Evolutionary conservation across 2,797 vertebrate genomes (phyloP).

Genomic region (Rhinogobio ventralis): DNA sequence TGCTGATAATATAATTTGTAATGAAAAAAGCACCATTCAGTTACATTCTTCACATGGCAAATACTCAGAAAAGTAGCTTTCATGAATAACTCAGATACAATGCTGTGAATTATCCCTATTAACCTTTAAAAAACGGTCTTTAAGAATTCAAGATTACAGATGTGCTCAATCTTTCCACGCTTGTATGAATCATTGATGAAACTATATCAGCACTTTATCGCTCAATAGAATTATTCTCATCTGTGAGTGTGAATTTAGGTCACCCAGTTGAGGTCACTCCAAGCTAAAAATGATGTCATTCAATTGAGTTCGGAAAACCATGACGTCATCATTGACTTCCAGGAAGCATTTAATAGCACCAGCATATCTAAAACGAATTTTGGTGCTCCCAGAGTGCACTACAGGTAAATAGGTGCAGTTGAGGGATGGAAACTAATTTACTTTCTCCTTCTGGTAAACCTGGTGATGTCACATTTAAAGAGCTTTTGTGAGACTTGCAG

Average conservation of each 20-base stretch:
- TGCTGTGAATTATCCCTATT: constrained; percentile 36
- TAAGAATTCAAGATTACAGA: constrained; percentile 15
- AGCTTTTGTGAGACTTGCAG: constrained; percentile 26
- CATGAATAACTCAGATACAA: constrained; percentile 38
- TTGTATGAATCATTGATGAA: constrained; percentile 35
- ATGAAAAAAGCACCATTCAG: background rate
- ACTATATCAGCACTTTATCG: constrained; percentile 25
- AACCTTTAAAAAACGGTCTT: constrained; percentile 41
- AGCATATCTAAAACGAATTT: constrained; percentile 40
- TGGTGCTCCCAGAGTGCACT: constrained; percentile 36
- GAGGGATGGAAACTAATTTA: constrained; percentile 29
- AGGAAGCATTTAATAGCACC: constrained; percentile 45
- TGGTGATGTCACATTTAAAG: constrained; percentile 48
- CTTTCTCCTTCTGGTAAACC: constrained; percentile 40
- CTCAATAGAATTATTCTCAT: constrained; percentile 6
- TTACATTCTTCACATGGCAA: constrained; percentile 4
- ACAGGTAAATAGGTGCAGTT: constrained; percentile 13
- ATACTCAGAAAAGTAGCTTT: constrained; percentile 28
- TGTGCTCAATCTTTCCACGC: constrained; percentile 2
- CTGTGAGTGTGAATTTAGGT: constrained; percentile 29
- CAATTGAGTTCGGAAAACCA: constrained; percentile 23
- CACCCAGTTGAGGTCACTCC: constrained; percentile 42
- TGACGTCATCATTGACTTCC: constrained; percentile 50
- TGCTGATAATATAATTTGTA: background rate
- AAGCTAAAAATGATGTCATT: constrained; percentile 43